Evolutionary conservation across 2,888 invertebrate species (phyloP).

Genomic region (Cerceris ruficornis): DNA sequence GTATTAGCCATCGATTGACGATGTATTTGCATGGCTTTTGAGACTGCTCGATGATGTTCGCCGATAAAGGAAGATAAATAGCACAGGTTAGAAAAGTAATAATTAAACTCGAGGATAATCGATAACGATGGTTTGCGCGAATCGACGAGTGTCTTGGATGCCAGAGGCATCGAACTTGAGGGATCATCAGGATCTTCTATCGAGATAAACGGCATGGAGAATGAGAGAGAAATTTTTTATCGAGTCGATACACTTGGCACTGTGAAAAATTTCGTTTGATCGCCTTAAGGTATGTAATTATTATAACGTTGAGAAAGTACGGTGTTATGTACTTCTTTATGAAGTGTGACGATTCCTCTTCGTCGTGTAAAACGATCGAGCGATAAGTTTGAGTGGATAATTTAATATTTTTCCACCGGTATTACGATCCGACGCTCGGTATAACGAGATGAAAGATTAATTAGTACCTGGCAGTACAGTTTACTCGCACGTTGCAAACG

Average conservation of each 20-base stretch:
- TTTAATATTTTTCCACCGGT: slow-evolving; percentile 7
- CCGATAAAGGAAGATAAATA: slow-evolving; percentile 2
- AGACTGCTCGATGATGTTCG: too few relatives aligned
- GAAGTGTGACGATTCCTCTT: slow-evolving; percentile 24
- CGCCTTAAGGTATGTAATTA: slow-evolving; percentile 14
- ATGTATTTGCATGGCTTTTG: too few relatives aligned
- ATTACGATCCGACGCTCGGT: not conserved
- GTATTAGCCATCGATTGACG: not conserved
- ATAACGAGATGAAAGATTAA: not conserved
- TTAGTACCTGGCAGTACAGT: not conserved
- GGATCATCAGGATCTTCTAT: slow-evolving; percentile 13
- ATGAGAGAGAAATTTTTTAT: not conserved
- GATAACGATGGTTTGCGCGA: slow-evolving; percentile 15
- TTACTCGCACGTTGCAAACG: not conserved
- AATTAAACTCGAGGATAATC: slow-evolving; percentile 24
- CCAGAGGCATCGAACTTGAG: not conserved
- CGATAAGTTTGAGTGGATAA: slow-evolving; percentile 18
- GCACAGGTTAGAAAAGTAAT: slow-evolving; percentile 8
- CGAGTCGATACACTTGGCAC: slow-evolving; percentile 3
- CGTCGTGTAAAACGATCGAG: slow-evolving; percentile 41
- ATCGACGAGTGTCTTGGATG: slow-evolving; percentile 8
- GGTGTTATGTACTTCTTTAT: slow-evolving; percentile 28
- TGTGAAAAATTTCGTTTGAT: slow-evolving; percentile 17
- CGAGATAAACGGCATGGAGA: slow-evolving; percentile 10
- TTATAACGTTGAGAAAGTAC: slow-evolving; percentile 32